Evolutionary conservation across 2,888 invertebrate species (phyloP), one percentile per base, ranked within the genome.

Genomic region (Chymomyza fuscimana): DNA sequence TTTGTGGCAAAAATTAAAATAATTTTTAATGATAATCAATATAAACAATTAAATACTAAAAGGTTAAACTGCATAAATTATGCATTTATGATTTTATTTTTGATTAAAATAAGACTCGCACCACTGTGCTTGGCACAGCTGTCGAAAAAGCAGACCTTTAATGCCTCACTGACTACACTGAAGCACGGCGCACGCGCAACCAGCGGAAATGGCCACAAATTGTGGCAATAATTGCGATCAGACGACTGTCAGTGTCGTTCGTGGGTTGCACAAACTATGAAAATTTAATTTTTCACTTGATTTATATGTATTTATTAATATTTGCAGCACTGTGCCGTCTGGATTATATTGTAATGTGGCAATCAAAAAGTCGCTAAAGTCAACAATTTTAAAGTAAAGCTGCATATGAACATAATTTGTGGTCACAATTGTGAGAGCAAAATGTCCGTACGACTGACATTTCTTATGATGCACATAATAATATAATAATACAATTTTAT

Each of bases 401-500:
- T 54, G 51, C 19, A 78, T 80, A 81, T 82, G 76, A 80, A 71
- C 85, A 85, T 78, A 78, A 78, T 72, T 68, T 69, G 70, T 63
- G 70, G 66, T 25, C 59, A 50, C 52, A 65, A 63, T 56, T 25
- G 58, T 58, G 22, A 46, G 40, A 7, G 32, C 7, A 12, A 46
- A 46, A 12, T 46, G 40, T 22, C 15, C 9, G 29, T 19, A 9
- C 67, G 73, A 86, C 74, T 86, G 81, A 77, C 74, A 87, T 76
- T 79, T 87, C 12, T 12, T 79, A 80, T 70, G 73, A 80, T 75
- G 77, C 81, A 87, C 87, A 86, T 83, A 86, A 85, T 87, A 85
- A 83, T 82, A 79, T 72, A 76, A 86, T 87, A 85, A 83, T 82
- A 79, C 73, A 76, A 77, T 85, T 82, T 82, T 75, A 69, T 80